Conservation (phyloP, 2,113 vertebrate species). For the Physeter macrocephalus region DNA sequence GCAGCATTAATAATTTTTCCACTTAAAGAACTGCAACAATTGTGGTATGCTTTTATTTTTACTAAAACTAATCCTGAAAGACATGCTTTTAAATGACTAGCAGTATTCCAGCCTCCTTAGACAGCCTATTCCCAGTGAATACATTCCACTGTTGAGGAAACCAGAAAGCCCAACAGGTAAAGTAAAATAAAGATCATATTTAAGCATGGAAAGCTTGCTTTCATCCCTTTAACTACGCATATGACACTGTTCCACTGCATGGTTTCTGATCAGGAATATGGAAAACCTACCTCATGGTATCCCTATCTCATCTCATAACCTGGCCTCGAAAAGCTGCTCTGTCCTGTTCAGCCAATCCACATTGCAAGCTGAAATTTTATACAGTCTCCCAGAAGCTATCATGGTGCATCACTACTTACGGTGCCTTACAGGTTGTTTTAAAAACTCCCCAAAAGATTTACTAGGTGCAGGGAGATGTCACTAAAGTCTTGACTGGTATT, state of each 20-base stretch:
- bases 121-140: not conserved
- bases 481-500: not conserved
- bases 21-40: not conserved
- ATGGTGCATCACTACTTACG: not conserved
- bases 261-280: not conserved
- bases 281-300: not conserved
- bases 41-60: not conserved
- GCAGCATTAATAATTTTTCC: conserved; percentile 50
- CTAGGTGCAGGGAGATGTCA: not conserved
- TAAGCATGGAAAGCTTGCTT: not conserved
- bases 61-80: not conserved
- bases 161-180: not conserved
- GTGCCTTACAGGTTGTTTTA: not conserved
- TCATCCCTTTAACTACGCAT: not conserved
- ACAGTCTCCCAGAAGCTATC: not conserved
- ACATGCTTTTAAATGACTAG: not conserved
- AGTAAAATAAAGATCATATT: not conserved
- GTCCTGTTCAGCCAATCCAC: not conserved
- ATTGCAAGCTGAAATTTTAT: not conserved
- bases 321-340: not conserved
- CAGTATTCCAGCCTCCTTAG: not conserved
- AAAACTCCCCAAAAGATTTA: not conserved
- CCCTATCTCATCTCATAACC: not conserved
- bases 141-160: not conserved
- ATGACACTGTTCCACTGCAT: not conserved